Base-by-base conservation (phyloP, 2,797 vertebrate species). In the Microchirus variegatus region DNA sequence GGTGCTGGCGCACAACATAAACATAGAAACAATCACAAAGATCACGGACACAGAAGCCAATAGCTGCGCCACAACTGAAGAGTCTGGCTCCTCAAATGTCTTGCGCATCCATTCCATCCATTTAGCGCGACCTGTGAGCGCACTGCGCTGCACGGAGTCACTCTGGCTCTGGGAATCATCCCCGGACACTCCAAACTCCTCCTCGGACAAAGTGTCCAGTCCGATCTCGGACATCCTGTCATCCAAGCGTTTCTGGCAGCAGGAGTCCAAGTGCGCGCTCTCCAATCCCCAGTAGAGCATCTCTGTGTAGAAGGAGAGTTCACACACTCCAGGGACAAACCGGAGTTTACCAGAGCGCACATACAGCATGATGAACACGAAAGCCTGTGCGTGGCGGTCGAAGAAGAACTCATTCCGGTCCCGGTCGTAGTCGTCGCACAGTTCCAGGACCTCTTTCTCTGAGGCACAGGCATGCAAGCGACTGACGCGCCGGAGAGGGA, bases 261-360 rank as follows among this genome's bases (percentile, higher is more conserved):
- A 99, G 79, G 94, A 94, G 89, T 99, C 97, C 85, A 99, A 88
- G 86, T 99, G 96, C 46, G 94, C 94, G 84, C 96, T 94, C 89
- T 98, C 97, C 86, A 99, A 89, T 2, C 97, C 97, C 97, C 97
- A 99, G 87, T 99, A 99, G 72, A 98, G 92, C 96, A 99, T 96
- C 90, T 99, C 97, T 10, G 96, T 93, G 93, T 98, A 98, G 91
- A 99, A 99, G 56, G 97, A 98, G 44, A 99, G 94, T 90, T 98
- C 97, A 74, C 97, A 99, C 93, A 98, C 97, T 65, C 96, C 95
- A 76, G 97, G 97, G 49, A 96, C 95, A 65, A 99, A 98, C 75
- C 97, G 95, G 78, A 99, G 93, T 91, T 96, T 98, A 1, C 97
- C 97, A 66, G 96, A 96, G 86, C 96, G 96, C 86, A 97, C 96